phyloP scores from a whole-genome alignment of 1,140 invertebrate species.

The Neodiprion lecontei region DNA sequence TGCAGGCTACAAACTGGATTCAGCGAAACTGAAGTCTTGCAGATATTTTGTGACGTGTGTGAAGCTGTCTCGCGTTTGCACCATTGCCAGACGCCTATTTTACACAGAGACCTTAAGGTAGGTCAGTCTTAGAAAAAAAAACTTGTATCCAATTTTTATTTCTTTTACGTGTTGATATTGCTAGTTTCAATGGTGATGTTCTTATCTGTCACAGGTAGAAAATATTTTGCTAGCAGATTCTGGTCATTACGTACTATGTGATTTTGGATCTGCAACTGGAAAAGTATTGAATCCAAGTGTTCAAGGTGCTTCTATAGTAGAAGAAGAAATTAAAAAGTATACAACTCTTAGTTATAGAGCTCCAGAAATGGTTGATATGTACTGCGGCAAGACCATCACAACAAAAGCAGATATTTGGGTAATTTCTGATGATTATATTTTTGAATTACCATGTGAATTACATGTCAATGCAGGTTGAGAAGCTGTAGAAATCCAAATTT shows the following conservation, averaged over 20 bases:
- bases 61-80: conserved; percentile 92
- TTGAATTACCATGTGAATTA: conserved; percentile 18
- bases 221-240: conserved; percentile 84
- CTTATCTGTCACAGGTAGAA: conserved; percentile 74
- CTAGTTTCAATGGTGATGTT: neutral
- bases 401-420: conserved; percentile 94
- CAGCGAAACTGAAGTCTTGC: conserved; percentile 83
- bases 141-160: conserved; percentile 13
- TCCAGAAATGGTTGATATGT: conserved; percentile 97
- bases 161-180: conserved; percentile 21
- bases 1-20: conserved; percentile 74
- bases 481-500: conserved; percentile 26
- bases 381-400: conserved; percentile 86
- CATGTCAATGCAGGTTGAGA: conserved; percentile 22
- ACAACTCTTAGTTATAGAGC: conserved; percentile 93
- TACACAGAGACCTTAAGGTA: conserved; percentile 94
- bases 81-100: conserved; percentile 93
- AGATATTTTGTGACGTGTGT: conserved; percentile 94
- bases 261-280: conserved; percentile 91
- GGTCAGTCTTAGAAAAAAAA: conserved; percentile 22
- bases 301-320: conserved; percentile 76
- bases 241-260: conserved; percentile 85
- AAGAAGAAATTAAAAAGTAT: conserved; percentile 95
- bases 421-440: conserved; percentile 27
- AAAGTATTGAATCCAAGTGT: conserved; percentile 76